Conservation (phyloP, 2,888 invertebrate species). For the Prenolepis imparis region DNA sequence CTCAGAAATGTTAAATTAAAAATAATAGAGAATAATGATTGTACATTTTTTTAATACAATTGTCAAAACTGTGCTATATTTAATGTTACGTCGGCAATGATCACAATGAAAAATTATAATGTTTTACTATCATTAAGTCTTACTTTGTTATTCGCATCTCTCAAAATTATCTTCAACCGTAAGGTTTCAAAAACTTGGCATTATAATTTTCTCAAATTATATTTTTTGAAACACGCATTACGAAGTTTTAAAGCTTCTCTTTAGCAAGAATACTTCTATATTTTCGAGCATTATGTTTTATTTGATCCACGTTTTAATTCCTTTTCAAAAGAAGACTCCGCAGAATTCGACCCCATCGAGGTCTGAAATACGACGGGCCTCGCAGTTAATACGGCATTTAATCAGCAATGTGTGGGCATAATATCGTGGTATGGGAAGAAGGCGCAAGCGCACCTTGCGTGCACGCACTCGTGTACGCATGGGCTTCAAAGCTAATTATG, state of each 20-base stretch:
- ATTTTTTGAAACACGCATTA: background rate
- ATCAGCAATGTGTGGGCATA: constrained; percentile 82
- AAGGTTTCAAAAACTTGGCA: background rate
- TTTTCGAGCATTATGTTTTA: constrained; percentile 64
- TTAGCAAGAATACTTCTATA: constrained; percentile 17
- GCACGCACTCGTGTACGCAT: constrained; percentile 66
- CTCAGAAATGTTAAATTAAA: background rate
- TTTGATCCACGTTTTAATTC: constrained; percentile 73
- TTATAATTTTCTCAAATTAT: background rate
- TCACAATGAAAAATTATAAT: too few relatives aligned
- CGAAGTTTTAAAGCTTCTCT: background rate
- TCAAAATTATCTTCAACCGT: background rate
- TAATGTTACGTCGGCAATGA: background rate
- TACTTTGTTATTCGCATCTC: background rate
- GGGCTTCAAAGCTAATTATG: constrained; percentile 83
- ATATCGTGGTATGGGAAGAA: constrained; percentile 76
- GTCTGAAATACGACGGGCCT: constrained; percentile 79
- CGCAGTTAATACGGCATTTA: constrained; percentile 82
- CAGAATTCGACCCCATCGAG: constrained; percentile 51
- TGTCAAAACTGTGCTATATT: background rate
- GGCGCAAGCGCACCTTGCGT: constrained; percentile 56
- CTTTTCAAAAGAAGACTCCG: constrained; percentile 70
- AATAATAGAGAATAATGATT: background rate
- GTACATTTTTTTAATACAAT: background rate
- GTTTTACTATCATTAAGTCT: too few relatives aligned